Evolutionary conservation across 1,140 invertebrate species (phyloP), one percentile per base, ranked within the genome.

Genomic region (Galleria mellonella): DNA sequence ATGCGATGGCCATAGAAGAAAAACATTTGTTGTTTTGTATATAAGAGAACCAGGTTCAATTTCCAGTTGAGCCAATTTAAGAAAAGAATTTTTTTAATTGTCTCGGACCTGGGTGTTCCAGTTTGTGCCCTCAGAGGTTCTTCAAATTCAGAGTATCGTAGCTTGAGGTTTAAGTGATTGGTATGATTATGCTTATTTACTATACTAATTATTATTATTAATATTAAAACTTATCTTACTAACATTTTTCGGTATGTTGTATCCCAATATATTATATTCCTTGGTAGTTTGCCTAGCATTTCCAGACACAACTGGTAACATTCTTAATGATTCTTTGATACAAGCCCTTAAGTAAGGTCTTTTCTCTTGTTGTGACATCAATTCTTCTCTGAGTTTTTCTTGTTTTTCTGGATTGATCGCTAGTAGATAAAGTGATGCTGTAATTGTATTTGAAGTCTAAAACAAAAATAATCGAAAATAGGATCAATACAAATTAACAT

Each of bases 311-410:
- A 90, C 77, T 1, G 90, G 89, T 62, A 88, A 76, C 8, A 90
- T 44, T 39, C 90, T 83, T 27, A 90, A 86, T 1, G 88, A 83
- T 69, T 93, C 92, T 64, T 91, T 92, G 10, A 92, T 82, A 46
- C 89, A 90, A 9, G 91, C 91, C 48, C 88, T 89, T 1, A 93
- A 53, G 55, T 92, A 93, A 0, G 84, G 83, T 48, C 91, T 71
- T 33, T 88, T 61, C 9, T 67, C 56, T 11, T 57, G 29, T 0
- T 65, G 49, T 3, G 56, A 63, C 9, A 71, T 52, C 0, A 94
- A 68, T 83, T 96, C 93, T 51, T 90, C 62, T 29, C 89, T 85
- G 1, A 95, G 63, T 72, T 89, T 91, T 0, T 91, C 79, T 62
- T 95, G 93, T 31, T 89, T 87, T 0, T 88, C 77, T 3, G 86